Evolutionary conservation across 2,797 vertebrate species (phyloP).

Genomic region (Zalophus californianus): DNA sequence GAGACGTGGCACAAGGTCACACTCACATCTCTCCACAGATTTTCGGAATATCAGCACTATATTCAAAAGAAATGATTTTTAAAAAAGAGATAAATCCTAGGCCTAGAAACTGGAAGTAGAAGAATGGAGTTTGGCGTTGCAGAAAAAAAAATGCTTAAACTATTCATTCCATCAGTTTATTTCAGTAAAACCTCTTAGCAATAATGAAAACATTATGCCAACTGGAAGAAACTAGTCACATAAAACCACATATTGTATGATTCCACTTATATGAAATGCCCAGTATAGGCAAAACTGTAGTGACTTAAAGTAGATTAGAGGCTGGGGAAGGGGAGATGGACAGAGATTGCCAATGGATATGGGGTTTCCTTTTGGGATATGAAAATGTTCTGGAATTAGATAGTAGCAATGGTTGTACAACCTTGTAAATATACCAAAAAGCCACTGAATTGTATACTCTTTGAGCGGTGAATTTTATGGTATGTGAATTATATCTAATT

Average conservation of each 20-base stretch:
- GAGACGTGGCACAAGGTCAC: slow-evolving; percentile 29
- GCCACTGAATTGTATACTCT: background rate
- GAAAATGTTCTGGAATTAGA: slow-evolving; percentile 1
- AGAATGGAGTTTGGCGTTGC: background rate
- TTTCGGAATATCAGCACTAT: background rate
- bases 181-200: background rate
- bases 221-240: background rate
- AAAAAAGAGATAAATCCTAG: slow-evolving; percentile 1
- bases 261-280: background rate
- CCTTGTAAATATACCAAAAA: background rate
- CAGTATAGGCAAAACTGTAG: background rate
- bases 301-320: background rate
- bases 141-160: background rate
- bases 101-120: background rate
- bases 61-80: background rate
- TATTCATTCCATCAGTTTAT: background rate
- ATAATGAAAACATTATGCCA: background rate
- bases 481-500: background rate
- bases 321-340: background rate
- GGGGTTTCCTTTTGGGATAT: background rate
- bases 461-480: background rate
- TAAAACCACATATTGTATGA: background rate
- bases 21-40: background rate
- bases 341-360: background rate
- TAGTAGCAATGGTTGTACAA: background rate